Base-by-base conservation (phyloP, 2,113 vertebrate genomes). In the Gallinago paraguaiae region DNA sequence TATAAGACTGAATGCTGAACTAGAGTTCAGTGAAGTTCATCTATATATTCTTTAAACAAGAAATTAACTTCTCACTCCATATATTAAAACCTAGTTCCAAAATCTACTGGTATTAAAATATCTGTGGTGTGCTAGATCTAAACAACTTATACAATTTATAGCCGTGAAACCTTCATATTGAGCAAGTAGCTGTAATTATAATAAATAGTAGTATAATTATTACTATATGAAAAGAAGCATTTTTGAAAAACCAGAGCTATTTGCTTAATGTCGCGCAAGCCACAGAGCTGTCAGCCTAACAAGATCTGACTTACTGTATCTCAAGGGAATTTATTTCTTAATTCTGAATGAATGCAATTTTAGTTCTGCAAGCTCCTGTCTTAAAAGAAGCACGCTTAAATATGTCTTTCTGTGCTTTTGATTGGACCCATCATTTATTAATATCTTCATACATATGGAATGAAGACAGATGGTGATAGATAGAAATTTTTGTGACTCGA, bases 241-340 rank as follows among this genome's bases (percentile, higher is more conserved):
- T 53, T 86, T 64, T 81, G 4, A 63, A 69, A 90, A 57, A 77
- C 1, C 54, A 74, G 30, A 76, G 10, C 17, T 24, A 25, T 83
- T 88, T 57, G 25, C 45, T 63, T 81, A 60, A 45, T 6, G 5
- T 37, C 0, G 0, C 5, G 33, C 12, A 65, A 74, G 15, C 53
- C 65, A 75, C 22, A n/a, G 64, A 50, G 10, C 16, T 64, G 51
- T 64, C 19, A 56, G n/a, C 41, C 28, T 50, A 45, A 53, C 15
- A 76, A 71, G 23, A 70, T 63, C 28, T 87, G 25, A 65, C 12
- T 48, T 82, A n/a, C 0, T 33, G 41, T 43, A 48, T 48, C 45
- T 65, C 23, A 39, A n/a, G 41, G 80, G n/a, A 64, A 41, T 68
- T 80, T 77, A 53, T 71, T 82, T 80, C 54, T 78, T 27, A 50